These are phyloP conservation scores for Pogonocherus hispidulus DNA, from an alignment of 2,888 invertebrate species.

Conservation along the genomic window DNA sequence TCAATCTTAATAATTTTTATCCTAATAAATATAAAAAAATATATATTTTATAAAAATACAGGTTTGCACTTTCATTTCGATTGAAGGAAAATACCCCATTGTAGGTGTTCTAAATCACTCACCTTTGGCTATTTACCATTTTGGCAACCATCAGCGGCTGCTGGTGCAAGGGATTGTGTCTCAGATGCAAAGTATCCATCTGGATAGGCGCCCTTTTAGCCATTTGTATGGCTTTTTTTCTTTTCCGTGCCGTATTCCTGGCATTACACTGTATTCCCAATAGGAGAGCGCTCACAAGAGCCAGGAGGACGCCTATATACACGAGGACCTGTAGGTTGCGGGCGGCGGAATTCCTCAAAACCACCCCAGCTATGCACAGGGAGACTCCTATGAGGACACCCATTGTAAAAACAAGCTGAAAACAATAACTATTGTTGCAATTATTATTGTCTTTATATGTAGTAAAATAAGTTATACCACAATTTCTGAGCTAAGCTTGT, in stretches of 20 bases:
- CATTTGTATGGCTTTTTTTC: constrained; percentile 59
- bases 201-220: constrained; percentile 62
- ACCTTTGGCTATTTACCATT: constrained; percentile 52
- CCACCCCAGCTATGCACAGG: constrained; percentile 76
- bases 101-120: too few species aligned
- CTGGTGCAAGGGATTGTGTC: constrained; percentile 50
- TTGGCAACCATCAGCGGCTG: constrained; percentile 40
- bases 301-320: constrained; percentile 75
- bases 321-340: constrained; percentile 77
- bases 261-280: constrained; percentile 78
- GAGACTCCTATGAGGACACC: constrained; percentile 78
- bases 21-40: too few species aligned
- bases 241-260: constrained; percentile 56
- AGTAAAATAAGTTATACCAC: too few species aligned
- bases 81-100: too few species aligned
- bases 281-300: constrained; percentile 75
- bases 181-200: constrained; percentile 58
- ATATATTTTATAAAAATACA: too few species aligned
- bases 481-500: too few species aligned
- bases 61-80: too few species aligned
- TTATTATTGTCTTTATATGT: too few species aligned
- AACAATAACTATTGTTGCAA: constrained; percentile 14
- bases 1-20: too few species aligned
- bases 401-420: constrained; percentile 77
- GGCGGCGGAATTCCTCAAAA: constrained; percentile 75